These are phyloP conservation scores for Leptocoma aspasia DNA, from an alignment of 2,113 vertebrate genomes.

Conservation along the genomic window DNA sequence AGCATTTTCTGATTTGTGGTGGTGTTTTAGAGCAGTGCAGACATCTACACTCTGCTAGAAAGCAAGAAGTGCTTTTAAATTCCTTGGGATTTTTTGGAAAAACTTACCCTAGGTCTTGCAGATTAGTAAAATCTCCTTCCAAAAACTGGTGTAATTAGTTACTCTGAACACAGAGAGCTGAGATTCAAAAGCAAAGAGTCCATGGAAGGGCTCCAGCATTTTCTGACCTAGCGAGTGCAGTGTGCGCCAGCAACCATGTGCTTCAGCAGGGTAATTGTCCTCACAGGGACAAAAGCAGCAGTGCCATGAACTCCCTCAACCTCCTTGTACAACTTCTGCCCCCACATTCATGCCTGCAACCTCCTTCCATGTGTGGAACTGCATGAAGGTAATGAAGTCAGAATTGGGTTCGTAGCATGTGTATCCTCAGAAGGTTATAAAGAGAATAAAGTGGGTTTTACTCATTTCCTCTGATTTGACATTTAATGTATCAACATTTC, in stretches of 20 bases:
- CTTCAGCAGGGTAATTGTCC: neutral
- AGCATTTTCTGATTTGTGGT: neutral
- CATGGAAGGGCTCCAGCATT: neutral
- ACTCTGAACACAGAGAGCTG: neutral
- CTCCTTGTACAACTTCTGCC: neutral
- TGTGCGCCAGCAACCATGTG: neutral
- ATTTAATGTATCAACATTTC: neutral
- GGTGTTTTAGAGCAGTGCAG: neutral
- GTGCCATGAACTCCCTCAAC: neutral
- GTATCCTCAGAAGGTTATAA: neutral
- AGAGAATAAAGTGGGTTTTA: neutral
- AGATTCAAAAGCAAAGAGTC: neutral
- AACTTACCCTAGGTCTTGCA: neutral
- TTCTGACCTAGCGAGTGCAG: neutral
- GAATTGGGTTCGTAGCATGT: neutral
- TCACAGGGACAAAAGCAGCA: neutral
- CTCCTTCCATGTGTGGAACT: neutral
- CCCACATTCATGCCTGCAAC: neutral
- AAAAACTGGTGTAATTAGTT: neutral
- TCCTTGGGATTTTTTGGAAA: neutral
- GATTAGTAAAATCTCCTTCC: neutral
- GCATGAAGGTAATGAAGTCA: neutral
- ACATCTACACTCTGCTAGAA: rapidly evolving
- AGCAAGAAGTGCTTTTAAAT: neutral
- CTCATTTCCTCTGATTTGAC: neutral